A percentile compares a stretch with the other conserved stretches of the same genome.
Conservation (phyloP, 2,888 invertebrate genomes). For the Hydropsyche betteni region DNA sequence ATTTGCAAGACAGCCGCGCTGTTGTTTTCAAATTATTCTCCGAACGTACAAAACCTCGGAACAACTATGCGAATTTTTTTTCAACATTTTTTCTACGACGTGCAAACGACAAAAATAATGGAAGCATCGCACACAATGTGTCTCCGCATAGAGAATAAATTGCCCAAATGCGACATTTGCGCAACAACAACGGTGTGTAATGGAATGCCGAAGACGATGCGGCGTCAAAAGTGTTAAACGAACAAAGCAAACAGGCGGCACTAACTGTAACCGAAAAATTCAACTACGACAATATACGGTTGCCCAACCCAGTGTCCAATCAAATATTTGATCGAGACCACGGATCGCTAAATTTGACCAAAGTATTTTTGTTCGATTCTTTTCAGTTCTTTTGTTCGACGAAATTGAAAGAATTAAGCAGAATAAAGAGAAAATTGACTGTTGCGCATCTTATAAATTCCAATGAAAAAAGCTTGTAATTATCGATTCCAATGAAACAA, state of each 20-base stretch:
- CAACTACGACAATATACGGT: slow-evolving; percentile 2
- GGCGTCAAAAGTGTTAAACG: slow-evolving; percentile 27
- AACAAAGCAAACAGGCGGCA: slow-evolving; percentile 25
- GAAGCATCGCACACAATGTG: no score
- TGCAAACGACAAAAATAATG: neutral
- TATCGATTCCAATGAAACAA: no score
- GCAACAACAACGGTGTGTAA: neutral
- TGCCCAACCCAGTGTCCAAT: slow-evolving; percentile 2
- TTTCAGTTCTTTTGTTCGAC: neutral
- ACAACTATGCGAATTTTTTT: neutral
- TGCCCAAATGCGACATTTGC: slow-evolving; percentile 24
- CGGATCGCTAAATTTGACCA: neutral
- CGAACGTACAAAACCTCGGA: neutral
- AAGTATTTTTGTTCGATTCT: neutral
- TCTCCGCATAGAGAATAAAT: slow-evolving; percentile 1
- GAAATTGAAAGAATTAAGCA: no score
- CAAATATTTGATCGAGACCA: slow-evolving; percentile 4
- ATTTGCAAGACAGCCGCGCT: neutral
- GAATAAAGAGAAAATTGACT: neutral
- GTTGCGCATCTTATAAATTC: neutral
- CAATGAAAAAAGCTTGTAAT: neutral
- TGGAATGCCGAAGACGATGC: slow-evolving; percentile 21
- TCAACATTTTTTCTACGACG: neutral
- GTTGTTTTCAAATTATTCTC: neutral
- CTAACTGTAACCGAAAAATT: slow-evolving; percentile 17